A percentile compares a stretch with the other conserved stretches of the same genome.
These are phyloP conservation scores for Bolinopsis microptera DNA, from an alignment of 37 sponge, comb jelly and placozoan genomes.

Conservation along the genomic window DNA sequence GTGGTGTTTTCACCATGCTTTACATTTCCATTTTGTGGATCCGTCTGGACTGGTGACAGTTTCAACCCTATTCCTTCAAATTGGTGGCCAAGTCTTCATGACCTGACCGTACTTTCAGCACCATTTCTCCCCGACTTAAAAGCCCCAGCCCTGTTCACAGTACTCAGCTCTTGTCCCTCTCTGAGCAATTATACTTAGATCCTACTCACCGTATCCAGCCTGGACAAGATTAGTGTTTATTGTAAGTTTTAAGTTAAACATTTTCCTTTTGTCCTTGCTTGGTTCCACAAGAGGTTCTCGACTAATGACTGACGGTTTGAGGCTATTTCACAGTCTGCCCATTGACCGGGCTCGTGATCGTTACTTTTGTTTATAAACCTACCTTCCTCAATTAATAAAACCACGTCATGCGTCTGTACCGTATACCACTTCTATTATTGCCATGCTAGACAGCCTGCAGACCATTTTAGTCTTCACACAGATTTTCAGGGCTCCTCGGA, in stretches of 20 bases:
- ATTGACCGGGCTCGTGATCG: background rate
- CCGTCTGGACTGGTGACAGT: background rate
- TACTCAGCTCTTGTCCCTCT: background rate
- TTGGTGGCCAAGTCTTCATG: background rate
- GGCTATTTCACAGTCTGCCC: background rate
- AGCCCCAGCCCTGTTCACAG: background rate
- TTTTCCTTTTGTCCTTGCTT: background rate
- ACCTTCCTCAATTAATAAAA: background rate
- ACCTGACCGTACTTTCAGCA: background rate
- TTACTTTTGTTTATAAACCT: background rate
- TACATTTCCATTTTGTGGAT: background rate
- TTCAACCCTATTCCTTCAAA: background rate
- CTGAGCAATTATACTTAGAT: no score
- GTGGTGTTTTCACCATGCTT: background rate
- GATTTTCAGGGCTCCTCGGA: background rate
- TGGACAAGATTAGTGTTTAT: no score
- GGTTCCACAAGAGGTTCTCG: background rate
- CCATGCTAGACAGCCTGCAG: background rate
- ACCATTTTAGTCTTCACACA: background rate
- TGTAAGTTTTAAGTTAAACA: background rate
- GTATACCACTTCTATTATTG: background rate
- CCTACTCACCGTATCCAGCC: no score
- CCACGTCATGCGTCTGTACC: background rate
- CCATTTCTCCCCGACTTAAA: background rate
- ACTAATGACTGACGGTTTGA: background rate